Conservation (phyloP, 2,888 invertebrate genomes). For the Andrena haemorrhoa region DNA sequence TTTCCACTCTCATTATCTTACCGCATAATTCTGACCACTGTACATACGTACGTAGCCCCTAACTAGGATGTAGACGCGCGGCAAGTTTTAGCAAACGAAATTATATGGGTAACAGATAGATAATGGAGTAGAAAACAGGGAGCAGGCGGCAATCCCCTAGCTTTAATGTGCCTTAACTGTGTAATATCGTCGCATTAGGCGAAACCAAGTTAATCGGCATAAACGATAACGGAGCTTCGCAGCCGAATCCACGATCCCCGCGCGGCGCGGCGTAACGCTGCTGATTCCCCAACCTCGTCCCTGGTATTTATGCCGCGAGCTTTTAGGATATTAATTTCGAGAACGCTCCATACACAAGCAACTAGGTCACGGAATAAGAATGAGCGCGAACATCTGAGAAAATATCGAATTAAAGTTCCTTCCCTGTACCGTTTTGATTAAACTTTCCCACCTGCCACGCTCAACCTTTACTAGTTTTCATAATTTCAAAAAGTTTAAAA, state of each 20-base stretch:
- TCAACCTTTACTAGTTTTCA: no score
- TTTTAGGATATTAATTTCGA: constrained; percentile 60
- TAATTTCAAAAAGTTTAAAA: no score
- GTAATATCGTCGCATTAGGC: constrained; percentile 42
- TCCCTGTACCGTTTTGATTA: constrained; percentile 42
- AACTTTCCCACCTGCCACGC: constrained; percentile 26
- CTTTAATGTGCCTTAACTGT: constrained; percentile 31
- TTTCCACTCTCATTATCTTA: no score
- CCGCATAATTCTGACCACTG: no score
- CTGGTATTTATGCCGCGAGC: constrained; percentile 23
- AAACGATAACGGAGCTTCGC: constrained; percentile 44
- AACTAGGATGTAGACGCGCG: constrained; percentile 16
- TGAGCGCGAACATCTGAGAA: constrained; percentile 18
- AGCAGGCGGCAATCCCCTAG: constrained; percentile 10
- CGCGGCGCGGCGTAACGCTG: neutral
- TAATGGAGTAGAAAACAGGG: constrained; percentile 24
- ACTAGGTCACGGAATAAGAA: constrained; percentile 48
- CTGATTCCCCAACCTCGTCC: constrained; percentile 2
- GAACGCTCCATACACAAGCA: constrained; percentile 16
- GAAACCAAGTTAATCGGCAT: constrained; percentile 44
- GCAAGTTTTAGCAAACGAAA: constrained; percentile 17
- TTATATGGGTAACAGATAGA: constrained; percentile 29
- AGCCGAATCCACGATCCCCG: constrained; percentile 19
- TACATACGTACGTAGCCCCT: neutral
- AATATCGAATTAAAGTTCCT: constrained; percentile 43